Percentiles rank a stretch among this genome's conserved stretches.
Evolutionary conservation across 2,797 vertebrate species (phyloP).

Genomic region (Gallinago stenura): DNA sequence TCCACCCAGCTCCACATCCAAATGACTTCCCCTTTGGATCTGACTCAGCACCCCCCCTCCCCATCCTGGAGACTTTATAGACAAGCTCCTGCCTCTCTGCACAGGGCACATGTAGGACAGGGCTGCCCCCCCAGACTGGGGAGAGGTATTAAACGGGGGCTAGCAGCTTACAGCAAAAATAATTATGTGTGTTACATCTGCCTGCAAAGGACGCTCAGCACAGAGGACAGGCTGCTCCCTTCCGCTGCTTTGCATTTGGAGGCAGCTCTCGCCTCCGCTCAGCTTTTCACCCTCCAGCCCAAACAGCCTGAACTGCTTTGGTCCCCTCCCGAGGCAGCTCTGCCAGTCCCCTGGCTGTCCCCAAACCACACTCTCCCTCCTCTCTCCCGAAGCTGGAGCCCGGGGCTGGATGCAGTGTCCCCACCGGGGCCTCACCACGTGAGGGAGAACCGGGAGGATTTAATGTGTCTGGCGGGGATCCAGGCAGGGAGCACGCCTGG

Average conservation of each 20-base stretch:
- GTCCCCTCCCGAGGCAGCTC: not conserved
- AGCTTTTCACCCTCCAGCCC: not conserved
- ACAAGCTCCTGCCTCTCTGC: not conserved
- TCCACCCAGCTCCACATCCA: not conserved
- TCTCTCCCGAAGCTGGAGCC: not conserved
- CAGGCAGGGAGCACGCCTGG: not conserved
- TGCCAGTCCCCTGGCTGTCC: not conserved
- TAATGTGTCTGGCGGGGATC: not conserved
- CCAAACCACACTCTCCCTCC: not conserved
- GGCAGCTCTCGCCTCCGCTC: not conserved
- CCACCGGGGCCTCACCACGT: not conserved
- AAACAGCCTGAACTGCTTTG: not conserved
- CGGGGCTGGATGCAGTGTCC: not conserved
- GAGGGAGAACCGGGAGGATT: not conserved
- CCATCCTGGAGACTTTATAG: rapidly evolving
- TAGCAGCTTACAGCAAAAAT: not conserved
- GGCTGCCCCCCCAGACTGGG: rapidly evolving
- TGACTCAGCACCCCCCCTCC: not conserved
- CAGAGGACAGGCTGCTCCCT: not conserved
- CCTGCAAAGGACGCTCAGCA: rapidly evolving
- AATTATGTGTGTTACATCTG: rapidly evolving
- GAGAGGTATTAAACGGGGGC: rapidly evolving
- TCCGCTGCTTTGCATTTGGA: not conserved
- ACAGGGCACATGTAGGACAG: not conserved
- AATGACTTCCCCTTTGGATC: not conserved